phyloP scores from a whole-genome alignment of 2,113 vertebrate species.

The Oncorhynchus kisutch region DNA sequence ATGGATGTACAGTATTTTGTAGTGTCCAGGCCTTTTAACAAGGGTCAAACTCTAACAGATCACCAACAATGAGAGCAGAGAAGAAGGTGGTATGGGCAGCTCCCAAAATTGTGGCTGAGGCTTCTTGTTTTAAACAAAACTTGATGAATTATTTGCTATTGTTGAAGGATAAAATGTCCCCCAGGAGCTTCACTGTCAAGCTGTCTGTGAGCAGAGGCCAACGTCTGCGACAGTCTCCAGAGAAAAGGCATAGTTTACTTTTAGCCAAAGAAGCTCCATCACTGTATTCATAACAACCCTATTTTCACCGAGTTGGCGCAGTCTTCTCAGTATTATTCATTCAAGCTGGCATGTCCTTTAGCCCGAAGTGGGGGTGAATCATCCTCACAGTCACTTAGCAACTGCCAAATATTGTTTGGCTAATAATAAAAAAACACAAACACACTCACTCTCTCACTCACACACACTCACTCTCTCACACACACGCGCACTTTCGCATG shows the following conservation, averaged over 20 bases:
- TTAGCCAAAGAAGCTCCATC: constrained; percentile 64
- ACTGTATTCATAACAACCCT: constrained; percentile 61
- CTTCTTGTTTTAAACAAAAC: background rate
- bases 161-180: constrained; percentile 17
- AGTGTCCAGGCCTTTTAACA: background rate
- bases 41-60: too few species aligned
- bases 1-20: background rate
- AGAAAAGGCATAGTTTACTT: constrained; percentile 52
- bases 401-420: constrained; percentile 72
- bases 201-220: constrained; percentile 7
- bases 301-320: constrained; percentile 48
- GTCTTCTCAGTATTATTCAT: constrained; percentile 67
- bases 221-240: constrained; percentile 38
- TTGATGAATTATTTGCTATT: background rate
- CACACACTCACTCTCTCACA: background rate
- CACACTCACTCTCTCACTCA: constrained; percentile 19
- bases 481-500: background rate
- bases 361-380: constrained; percentile 58
- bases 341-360: constrained; percentile 59
- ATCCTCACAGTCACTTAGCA: constrained; percentile 70
- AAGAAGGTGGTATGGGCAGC: background rate
- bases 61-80: too few species aligned
- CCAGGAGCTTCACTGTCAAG: constrained; percentile 5
- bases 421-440: constrained; percentile 42
- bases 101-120: background rate